Evolutionary conservation across 2,113 vertebrate genomes (phyloP), one percentile per base, ranked within the genome.

Genomic region (Acanthisitta chloris): DNA sequence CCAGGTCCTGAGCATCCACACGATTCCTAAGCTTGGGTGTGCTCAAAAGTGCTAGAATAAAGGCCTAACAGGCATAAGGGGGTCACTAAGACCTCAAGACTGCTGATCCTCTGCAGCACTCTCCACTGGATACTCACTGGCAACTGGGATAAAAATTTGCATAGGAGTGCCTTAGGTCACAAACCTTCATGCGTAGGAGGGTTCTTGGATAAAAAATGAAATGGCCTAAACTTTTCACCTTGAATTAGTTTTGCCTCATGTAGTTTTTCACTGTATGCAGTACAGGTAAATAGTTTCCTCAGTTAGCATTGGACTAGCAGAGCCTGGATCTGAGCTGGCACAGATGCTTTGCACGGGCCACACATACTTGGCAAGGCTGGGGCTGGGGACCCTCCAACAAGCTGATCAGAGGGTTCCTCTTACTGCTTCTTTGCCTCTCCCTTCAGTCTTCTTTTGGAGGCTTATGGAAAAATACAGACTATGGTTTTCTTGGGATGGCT

Each of bases 171-270:
- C 38, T 67, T 52, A 31, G 34, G 28, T 72, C 6, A 3, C 12
- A 62, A 42, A 29, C 19, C 8, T 52, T 45, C 15, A 4, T 10
- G 24, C 3, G 0, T 31, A 48, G 46, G 23, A 78, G 17, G 1
- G 6, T 20, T 88, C 17, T 45, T 58, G 42, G 20, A 40, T 26
- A 71, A 52, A 42, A 58, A 62, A 19, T 24, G 1, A 52, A 52
- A 62, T 6, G 17, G 34, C 25, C 38, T 48, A 14, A 80, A 49
- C 24, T 61, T 73, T 54, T 73, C 31, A 59, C 46, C 31, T 36
- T 26, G 52, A 80, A 31, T 61, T 25, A 34, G 21, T 80, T 83
- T 80, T 80, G 40, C 12, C 66, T 54, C 21, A 48, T 5, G 6
- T 46, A 34, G 15, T 42, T 54, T 73, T 62, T 48, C 14, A 33